phyloP scores from a whole-genome alignment of 1,140 invertebrate species.

The Nephotettix cincticeps region DNA sequence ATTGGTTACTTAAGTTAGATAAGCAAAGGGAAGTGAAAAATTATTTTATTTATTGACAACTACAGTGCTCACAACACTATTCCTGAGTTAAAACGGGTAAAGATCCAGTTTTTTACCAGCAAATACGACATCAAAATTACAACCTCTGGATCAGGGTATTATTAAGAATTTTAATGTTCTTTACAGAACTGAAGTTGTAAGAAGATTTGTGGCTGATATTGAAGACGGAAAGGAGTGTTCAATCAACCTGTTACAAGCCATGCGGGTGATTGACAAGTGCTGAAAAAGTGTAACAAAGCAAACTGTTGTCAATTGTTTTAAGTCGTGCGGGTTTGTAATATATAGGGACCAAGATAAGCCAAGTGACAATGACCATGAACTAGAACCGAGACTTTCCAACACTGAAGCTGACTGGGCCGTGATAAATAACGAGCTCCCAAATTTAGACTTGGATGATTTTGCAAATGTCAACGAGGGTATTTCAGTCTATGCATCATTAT shows the following conservation, averaged over 20 bases:
- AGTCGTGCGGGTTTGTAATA: no score
- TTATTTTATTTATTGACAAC: neutral
- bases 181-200: no score
- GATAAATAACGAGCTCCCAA: neutral
- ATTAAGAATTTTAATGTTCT: no score
- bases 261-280: neutral
- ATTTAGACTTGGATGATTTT: neutral
- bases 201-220: no score
- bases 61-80: neutral
- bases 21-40: no score
- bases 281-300: neutral
- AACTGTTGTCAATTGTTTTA: no score
- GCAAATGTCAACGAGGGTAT: slow-evolving; percentile 1
- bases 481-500: slow-evolving; percentile 11
- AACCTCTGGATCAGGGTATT: no score
- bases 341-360: neutral
- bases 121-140: no score
- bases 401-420: neutral
- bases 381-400: neutral
- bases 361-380: no score
- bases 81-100: neutral
- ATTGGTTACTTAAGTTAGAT: no score
- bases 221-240: no score
- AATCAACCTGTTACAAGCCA: neutral
- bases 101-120: neutral